phyloP scores from a whole-genome alignment of 1,140 invertebrate species.

The Chionoecetes opilio region DNA sequence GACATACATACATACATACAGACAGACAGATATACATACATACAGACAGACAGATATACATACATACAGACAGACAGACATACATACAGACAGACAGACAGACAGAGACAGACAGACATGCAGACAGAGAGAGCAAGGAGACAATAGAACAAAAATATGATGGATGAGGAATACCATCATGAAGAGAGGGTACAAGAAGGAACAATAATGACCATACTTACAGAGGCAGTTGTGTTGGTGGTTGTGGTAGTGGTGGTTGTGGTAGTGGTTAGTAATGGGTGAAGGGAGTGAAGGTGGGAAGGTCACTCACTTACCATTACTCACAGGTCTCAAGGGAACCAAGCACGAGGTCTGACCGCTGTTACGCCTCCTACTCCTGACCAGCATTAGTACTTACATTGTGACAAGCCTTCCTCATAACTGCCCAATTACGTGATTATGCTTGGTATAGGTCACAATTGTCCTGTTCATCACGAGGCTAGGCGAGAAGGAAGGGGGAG shows the following conservation, averaged over 20 bases:
- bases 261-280: too few species aligned
- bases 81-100: too few species aligned
- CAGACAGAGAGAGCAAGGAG: too few species aligned
- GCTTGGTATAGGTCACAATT: neutral
- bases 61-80: too few species aligned
- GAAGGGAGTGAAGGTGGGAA: neutral
- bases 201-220: too few species aligned
- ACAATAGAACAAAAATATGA: neutral
- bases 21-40: too few species aligned
- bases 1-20: too few species aligned
- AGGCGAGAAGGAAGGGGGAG: neutral
- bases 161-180: neutral
- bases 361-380: neutral
- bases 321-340: neutral
- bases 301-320: neutral
- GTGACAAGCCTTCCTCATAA: neutral
- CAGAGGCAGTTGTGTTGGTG: neutral
- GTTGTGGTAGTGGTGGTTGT: too few species aligned
- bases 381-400: neutral
- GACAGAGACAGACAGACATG: too few species aligned
- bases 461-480: neutral
- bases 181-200: neutral
- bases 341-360: neutral
- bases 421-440: conserved; percentile 28
- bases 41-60: neutral